phyloP scores from a whole-genome alignment of 2,888 invertebrate genomes.

The Drosophila ezoana region DNA sequence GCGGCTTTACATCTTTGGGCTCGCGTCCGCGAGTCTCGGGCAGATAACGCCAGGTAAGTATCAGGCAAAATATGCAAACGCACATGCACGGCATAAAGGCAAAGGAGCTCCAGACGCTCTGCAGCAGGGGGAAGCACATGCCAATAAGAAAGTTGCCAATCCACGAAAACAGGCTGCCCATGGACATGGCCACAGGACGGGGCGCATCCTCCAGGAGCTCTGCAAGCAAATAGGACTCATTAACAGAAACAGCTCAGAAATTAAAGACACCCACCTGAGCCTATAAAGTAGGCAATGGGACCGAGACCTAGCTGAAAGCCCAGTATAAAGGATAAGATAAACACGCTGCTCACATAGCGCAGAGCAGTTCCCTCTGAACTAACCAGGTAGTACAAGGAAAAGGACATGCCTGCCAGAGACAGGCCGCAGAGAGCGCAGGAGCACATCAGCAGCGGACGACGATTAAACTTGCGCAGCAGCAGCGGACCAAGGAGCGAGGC shows the following conservation, averaged over 20 bases:
- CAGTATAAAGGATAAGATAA: slow-evolving; percentile 90
- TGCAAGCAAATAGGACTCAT: slow-evolving; percentile 53
- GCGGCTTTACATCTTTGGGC: slow-evolving; percentile 66
- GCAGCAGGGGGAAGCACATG: slow-evolving; percentile 89
- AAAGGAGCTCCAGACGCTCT: slow-evolving; percentile 87
- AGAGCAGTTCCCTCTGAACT: slow-evolving; percentile 84
- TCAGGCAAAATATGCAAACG: slow-evolving; percentile 68
- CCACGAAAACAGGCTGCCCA: slow-evolving; percentile 95
- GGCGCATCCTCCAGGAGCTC: slow-evolving; percentile 93
- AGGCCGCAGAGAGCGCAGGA: slow-evolving; percentile 87
- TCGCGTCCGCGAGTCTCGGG: slow-evolving; percentile 78
- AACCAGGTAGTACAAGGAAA: slow-evolving; percentile 88
- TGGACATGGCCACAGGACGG: slow-evolving; percentile 92
- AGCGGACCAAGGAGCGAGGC: slow-evolving; percentile 88
- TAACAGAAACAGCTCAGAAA: not conserved
- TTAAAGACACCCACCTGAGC: slow-evolving; percentile 87
- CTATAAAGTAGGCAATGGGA: slow-evolving; percentile 93
- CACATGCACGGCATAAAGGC: slow-evolving; percentile 91
- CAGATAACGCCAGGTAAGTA: slow-evolving; percentile 73
- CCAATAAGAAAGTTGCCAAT: slow-evolving; percentile 93
- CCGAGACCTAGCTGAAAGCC: slow-evolving; percentile 94
- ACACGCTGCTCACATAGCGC: slow-evolving; percentile 89
- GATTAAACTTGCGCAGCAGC: slow-evolving; percentile 88
- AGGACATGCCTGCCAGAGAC: slow-evolving; percentile 87
- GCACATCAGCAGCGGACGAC: slow-evolving; percentile 88